Conservation (phyloP, 1,140 invertebrate genomes). For the Eumaeus atala region DNA sequence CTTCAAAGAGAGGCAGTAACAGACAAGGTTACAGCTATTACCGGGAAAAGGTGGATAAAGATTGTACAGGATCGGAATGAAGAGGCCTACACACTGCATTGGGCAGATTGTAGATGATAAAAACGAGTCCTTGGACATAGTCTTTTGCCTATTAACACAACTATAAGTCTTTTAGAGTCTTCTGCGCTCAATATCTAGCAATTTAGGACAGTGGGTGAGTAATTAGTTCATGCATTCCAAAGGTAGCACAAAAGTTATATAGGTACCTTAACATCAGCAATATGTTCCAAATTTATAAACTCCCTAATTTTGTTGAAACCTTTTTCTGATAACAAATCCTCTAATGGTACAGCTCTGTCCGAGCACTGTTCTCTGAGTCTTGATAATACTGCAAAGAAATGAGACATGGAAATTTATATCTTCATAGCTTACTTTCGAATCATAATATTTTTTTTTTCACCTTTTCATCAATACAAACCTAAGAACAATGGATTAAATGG, state of each 20-base stretch:
- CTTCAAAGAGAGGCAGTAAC: no score
- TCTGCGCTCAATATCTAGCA: neutral
- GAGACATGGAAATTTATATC: neutral
- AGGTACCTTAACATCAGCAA: conserved; percentile 80
- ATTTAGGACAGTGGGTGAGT: conserved; percentile 1
- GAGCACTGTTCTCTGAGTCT: conserved; percentile 75
- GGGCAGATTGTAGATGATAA: no score
- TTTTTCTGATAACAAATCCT: conserved; percentile 78
- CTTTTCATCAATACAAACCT: conserved; percentile 62
- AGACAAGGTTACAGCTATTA: no score
- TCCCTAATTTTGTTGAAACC: conserved; percentile 53
- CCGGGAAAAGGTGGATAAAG: no score
- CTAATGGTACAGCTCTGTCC: conserved; percentile 79
- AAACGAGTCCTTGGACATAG: no score
- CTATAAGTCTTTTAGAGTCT: neutral
- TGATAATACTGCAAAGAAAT: conserved; percentile 69
- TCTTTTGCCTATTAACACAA: no score
- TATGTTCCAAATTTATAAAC: conserved; percentile 67
- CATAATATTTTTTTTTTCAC: no score
- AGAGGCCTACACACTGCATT: no score
- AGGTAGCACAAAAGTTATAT: neutral
- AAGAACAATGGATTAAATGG: conserved; percentile 84
- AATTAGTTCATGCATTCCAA: conserved; percentile 18
- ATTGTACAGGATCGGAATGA: no score
- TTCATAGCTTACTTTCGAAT: no score